Evolutionary conservation across 2,888 invertebrate species (phyloP).

Genomic region (Caenorhabditis sp.): DNA sequence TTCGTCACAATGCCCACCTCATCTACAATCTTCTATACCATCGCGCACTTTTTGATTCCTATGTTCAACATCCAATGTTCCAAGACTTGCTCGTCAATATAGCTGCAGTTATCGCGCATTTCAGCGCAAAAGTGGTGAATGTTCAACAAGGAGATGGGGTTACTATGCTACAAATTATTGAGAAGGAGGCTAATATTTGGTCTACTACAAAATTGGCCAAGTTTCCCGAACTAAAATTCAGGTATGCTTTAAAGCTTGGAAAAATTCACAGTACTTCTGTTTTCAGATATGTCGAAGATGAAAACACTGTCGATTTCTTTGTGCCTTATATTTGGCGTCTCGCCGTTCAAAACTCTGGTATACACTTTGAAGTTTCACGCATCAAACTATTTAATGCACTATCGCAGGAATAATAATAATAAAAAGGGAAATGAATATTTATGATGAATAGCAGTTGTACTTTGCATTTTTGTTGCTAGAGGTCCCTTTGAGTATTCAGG

Average conservation of each 20-base stretch:
- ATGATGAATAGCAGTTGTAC: slow-evolving; percentile 7
- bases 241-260: slow-evolving; percentile 18
- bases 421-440: not conserved
- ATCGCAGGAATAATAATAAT: not conserved
- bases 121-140: slow-evolving; percentile 47
- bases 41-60: slow-evolving; percentile 85
- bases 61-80: slow-evolving; percentile 86
- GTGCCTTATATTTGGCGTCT: slow-evolving; percentile 96
- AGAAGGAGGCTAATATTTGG: slow-evolving; percentile 90
- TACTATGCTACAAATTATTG: slow-evolving; percentile 77
- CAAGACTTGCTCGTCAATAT: slow-evolving; percentile 73
- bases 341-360: slow-evolving; percentile 73
- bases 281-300: slow-evolving; percentile 91
- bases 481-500: too few relatives aligned
- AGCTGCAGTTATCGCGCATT: slow-evolving; percentile 53
- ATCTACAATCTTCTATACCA: slow-evolving; percentile 95
- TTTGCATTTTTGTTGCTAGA: too few relatives aligned
- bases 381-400: slow-evolving; percentile 67
- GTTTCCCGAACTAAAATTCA: slow-evolving; percentile 97
- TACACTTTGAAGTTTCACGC: slow-evolving; percentile 75
- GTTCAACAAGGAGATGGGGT: slow-evolving; percentile 54
- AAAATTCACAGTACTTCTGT: not conserved
- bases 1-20: slow-evolving; percentile 83
- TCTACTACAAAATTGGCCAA: slow-evolving; percentile 93
- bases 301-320: slow-evolving; percentile 97